A percentile compares a stretch with the other conserved stretches of the same genome.
These are phyloP conservation scores for Platalea minor DNA, from an alignment of 2,797 vertebrate genomes.

Conservation along the genomic window DNA sequence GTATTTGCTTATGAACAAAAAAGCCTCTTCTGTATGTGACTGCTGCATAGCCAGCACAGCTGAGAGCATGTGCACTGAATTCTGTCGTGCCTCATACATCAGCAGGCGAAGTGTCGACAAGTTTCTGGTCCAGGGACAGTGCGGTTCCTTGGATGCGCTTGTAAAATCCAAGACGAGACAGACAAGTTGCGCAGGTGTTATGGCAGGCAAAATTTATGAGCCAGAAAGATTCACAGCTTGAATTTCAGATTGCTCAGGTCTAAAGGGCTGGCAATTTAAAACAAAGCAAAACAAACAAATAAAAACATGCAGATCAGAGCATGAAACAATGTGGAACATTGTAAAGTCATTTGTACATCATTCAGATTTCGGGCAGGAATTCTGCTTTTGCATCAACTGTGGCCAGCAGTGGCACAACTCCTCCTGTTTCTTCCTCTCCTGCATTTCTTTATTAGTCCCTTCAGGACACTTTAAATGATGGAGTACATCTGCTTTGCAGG, in stretches of 20 bases:
- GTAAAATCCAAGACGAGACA: conserved; percentile 29
- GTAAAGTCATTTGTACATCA: neutral
- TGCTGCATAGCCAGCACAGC: neutral
- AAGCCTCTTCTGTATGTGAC: neutral
- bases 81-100: conserved; percentile 30
- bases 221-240: conserved; percentile 57
- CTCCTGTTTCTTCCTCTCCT: conserved; percentile 6
- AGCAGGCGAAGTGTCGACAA: conserved; percentile 15
- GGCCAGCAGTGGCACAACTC: neutral
- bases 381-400: conserved; percentile 1
- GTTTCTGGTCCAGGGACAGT: conserved; percentile 41
- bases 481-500: conserved; percentile 40
- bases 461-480: conserved; percentile 44
- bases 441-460: conserved; percentile 41
- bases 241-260: conserved; percentile 52
- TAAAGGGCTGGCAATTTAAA: conserved; percentile 39
- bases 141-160: conserved; percentile 34
- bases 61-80: neutral
- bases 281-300: conserved; percentile 34
- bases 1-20: neutral
- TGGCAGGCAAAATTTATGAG: conserved; percentile 47
- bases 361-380: conserved; percentile 31
- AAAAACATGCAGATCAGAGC: conserved; percentile 29
- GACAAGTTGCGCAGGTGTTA: conserved; percentile 20
- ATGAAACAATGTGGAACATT: neutral